Base-by-base conservation (phyloP, 1,140 invertebrate species). In the Riptortus pedestris region DNA sequence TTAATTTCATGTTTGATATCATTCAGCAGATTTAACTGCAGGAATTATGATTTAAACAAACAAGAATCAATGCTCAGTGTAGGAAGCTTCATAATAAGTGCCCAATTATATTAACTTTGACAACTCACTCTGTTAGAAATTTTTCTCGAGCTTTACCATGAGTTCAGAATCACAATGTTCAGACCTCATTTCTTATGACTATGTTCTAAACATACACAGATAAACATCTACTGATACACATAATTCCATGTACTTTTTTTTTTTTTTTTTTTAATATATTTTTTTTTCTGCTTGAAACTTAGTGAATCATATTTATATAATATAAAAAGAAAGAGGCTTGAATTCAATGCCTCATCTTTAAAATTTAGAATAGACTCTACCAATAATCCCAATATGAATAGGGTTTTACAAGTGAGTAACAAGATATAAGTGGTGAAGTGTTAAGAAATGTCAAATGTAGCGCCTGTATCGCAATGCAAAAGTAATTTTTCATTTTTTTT, bases 381-480 rank as follows among this genome's bases (percentile, higher is more conserved):
- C 18, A 47, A n/a, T n/a, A n/a, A 47, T 47, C 45, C 45, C 45
- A 47, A 47, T n/a, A n/a, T n/a, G n/a, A 47, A 47, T 38, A 14
- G 14, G 31, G 31, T 5, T 38, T 38, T 38, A 7, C 31, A 38
- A 38, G 31, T 38, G 31, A n/a, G n/a, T 38, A 14, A 38, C 31
- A 38, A 7, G 31, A 7, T 38, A 38, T 14, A 38, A 14, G 22
- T 55, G 22, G 51, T 55, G 51, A 55, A 55, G 51, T 55, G 51
- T 55, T 55, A 55, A 26, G 20, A 55, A 27, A 55, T 55, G 51
- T 55, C 24, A 55, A 24, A 55, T 55, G 51, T 55, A 47, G 22
- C 45, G 51, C 51, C 51, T 55, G 51, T 55, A 55, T 55, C 18
- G 51, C 51, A 55, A 55, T 55, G 51, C 51, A 55, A 55, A 55